Evolutionary conservation across 2,797 vertebrate genomes (phyloP), one percentile per base, ranked within the genome.

Genomic region (Paedocypris micromegethes): DNA sequence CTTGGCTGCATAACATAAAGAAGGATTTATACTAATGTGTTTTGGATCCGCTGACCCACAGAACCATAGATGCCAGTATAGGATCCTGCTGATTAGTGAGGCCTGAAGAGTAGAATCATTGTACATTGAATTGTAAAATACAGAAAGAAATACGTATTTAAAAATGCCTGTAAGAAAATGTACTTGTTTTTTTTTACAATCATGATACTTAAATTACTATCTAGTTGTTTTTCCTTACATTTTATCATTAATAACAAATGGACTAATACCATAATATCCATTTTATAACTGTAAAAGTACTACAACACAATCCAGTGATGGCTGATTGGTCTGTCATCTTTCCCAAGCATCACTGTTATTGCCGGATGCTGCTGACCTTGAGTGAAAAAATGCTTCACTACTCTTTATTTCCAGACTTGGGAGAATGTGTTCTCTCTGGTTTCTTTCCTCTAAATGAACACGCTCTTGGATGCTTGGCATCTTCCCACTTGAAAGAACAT

Each of bases 291-390:
- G 23, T 23, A 23, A 23, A 23, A 23, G 23, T 41, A 64, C 53
- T 46, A 43, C 37, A 49, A 52, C 53, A 58, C 6, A 9, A 56
- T 61, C 23, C 45, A 53, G 58, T 62, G 45, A 9, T 52, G 47
- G 8, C 58, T 41, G 51, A n/a, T 56, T 47, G 53, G 39, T 59
- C 52, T 58, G 41, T 70, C 39, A 63, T 75, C 66, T 62, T 66
- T 66, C 9, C 51, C 58, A 48, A 52, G 73, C 60, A 76, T 81
- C 79, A 82, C 78, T 83, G 83, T 87, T 82, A 86, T 64, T 75
- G 74, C 64, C 79, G 79, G 43, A 45, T 75, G 80, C 76, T 72
- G 68, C 63, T 83, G 84, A 88, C 85, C 86, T 88, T 72, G 65
- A 73, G 51, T 42, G 54, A 63, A 50, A 61, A 38, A 65, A n/a